A percentile compares a stretch with the other conserved stretches of the same genome.
These are phyloP conservation scores for Periophthalmus modestus DNA, from an alignment of 2,113 vertebrate genomes.

Conservation along the genomic window DNA sequence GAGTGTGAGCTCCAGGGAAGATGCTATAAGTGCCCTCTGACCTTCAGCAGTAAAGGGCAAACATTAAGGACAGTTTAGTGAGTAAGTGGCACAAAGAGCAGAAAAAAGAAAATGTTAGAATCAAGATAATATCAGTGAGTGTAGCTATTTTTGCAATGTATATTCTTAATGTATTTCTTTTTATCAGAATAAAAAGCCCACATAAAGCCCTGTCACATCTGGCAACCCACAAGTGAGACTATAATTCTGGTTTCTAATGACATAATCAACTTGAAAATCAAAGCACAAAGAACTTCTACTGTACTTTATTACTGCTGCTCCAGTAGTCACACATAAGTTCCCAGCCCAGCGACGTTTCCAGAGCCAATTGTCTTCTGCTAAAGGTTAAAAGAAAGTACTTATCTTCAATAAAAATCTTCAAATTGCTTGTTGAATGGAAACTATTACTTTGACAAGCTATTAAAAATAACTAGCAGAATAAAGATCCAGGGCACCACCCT, in stretches of 20 bases:
- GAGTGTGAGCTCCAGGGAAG: constrained; percentile 16
- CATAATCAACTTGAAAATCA: too few relatives aligned
- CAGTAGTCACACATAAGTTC: neutral
- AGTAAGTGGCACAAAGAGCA: too few relatives aligned
- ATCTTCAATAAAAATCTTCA: neutral
- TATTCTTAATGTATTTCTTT: too few relatives aligned
- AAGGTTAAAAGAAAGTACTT: constrained; percentile 4
- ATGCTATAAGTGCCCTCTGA: constrained; percentile 18
- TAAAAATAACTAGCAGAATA: neutral
- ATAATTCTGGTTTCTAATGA: too few relatives aligned
- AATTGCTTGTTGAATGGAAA: neutral
- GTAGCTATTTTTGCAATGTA: too few relatives aligned
- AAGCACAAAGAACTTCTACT: too few relatives aligned
- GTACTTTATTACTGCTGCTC: too few relatives aligned
- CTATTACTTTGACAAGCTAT: constrained; percentile 10
- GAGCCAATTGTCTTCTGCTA: neutral
- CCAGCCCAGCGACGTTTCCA: neutral
- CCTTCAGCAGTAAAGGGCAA: neutral
- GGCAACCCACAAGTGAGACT: too few relatives aligned
- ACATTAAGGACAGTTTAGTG: neutral
- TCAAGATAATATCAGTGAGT: too few relatives aligned
- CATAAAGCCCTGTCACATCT: too few relatives aligned
- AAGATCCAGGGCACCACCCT: neutral
- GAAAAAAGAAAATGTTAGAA: too few relatives aligned
- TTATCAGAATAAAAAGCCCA: too few relatives aligned